Evolutionary conservation across 2,113 vertebrate species (phyloP), one percentile per base, ranked within the genome.

Genomic region (Beaufortia kweichowensis): DNA sequence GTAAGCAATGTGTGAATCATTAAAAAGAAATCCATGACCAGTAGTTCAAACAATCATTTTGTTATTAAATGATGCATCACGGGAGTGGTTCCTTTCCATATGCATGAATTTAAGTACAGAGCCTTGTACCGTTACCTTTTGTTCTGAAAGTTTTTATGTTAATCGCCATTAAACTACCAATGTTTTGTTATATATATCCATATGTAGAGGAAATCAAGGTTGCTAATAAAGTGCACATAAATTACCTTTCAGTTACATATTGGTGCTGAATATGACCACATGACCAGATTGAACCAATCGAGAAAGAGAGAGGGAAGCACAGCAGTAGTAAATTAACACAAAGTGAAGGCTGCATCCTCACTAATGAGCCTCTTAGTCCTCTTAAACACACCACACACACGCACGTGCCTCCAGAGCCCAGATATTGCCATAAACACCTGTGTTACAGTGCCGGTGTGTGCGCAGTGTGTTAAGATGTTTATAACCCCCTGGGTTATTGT

Each of bases 361-460:
- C 11, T 56, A 59, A 77, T 59, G 63, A 57, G 62, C 26, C 53
- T 43, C 23, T 6, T 43, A 67, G 23, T 41, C 4, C 62, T 29
- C 62, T 41, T 43, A 56, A 67, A 69, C 48, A 35, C 43, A 48
- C 15, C 41, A 2, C n/a, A n/a, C 46, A 57, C 53, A 57, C 48
- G 28, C 33, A 55, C 31, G 12, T 57, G 53, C 3, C 2, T 53
- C 35, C 64, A 41, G 29, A 67, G 53, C 21, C 62, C 43, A 57
- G 26, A 77, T 9, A 55, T 43, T 21, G 33, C 65, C 26, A 43
- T 72, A 64, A 71, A 77, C 67, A 64, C 70, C 10, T 29, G 41
- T 29, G 39, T 57, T 57, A 50, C 10, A 74, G 46, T 78, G 56
- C 48, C 50, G 28, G 79, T 48, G 59, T 61, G 75, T 33, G 48